Conservation (phyloP, 2,797 vertebrate genomes). For the Limosa lapponica region DNA sequence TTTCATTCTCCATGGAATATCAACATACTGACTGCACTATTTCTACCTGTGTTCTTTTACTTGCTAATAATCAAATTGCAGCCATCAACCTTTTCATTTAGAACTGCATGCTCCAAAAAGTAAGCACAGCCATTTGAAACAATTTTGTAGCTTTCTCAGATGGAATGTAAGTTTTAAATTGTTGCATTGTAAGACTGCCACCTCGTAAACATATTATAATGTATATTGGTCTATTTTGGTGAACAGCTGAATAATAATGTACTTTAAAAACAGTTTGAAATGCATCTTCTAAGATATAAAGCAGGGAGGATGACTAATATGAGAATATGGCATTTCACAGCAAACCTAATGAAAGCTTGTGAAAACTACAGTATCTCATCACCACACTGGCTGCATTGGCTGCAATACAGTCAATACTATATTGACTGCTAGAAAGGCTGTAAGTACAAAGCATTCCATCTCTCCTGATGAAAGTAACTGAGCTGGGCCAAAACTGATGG, state of each 20-base stretch:
- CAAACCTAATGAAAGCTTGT: constrained; percentile 68
- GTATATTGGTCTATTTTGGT: constrained; percentile 71
- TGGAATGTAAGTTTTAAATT: constrained; percentile 57
- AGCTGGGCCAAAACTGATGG: background rate
- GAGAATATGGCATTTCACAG: constrained; percentile 73
- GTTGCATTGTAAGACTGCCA: constrained; percentile 58
- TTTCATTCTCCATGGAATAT: constrained; percentile 69
- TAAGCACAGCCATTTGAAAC: constrained; percentile 61
- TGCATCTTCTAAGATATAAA: constrained; percentile 70
- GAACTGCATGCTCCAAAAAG: constrained; percentile 56
- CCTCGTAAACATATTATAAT: constrained; percentile 67
- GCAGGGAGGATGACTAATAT: constrained; percentile 73
- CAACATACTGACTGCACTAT: constrained; percentile 72
- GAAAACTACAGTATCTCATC: constrained; percentile 56
- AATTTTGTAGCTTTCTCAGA: constrained; percentile 61
- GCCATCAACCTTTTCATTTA: constrained; percentile 79
- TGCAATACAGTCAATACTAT: constrained; percentile 28
- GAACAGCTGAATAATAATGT: constrained; percentile 79
- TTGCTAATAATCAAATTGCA: constrained; percentile 81
- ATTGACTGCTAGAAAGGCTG: constrained; percentile 31
- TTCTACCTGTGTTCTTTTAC: constrained; percentile 72
- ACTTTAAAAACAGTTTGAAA: constrained; percentile 78
- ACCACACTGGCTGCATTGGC: constrained; percentile 37
- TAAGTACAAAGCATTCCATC: constrained; percentile 45
- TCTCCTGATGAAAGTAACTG: constrained; percentile 27